Conservation (phyloP, 2,888 invertebrate genomes). For the Augiades crinisus region DNA sequence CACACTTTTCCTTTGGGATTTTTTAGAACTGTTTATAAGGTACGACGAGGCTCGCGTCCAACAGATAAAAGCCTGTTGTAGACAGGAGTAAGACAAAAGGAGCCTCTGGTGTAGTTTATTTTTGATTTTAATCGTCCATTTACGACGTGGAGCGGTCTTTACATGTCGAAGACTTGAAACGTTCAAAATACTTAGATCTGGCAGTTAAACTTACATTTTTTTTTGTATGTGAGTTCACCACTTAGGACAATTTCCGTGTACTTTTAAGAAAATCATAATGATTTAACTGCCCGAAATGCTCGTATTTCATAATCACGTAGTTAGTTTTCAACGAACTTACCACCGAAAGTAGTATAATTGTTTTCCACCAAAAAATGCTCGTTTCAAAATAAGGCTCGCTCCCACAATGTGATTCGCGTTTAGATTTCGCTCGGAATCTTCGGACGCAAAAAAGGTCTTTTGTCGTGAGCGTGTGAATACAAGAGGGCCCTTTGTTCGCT, state of each 20-base stretch:
- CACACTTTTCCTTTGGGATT: slow-evolving; percentile 50
- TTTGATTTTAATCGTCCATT: slow-evolving; percentile 69
- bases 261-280: background rate
- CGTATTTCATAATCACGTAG: background rate
- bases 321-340: slow-evolving; percentile 19
- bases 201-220: no score
- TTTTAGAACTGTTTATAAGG: slow-evolving; percentile 44
- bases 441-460: slow-evolving; percentile 60
- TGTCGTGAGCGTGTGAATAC: slow-evolving; percentile 71
- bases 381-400: slow-evolving; percentile 46
- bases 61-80: slow-evolving; percentile 69
- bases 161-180: slow-evolving; percentile 31
- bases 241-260: no score
- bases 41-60: slow-evolving; percentile 51
- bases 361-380: slow-evolving; percentile 35
- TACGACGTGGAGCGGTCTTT: slow-evolving; percentile 54
- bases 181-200: background rate
- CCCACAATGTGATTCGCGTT: slow-evolving; percentile 67
- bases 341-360: slow-evolving; percentile 27
- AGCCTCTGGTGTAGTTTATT: slow-evolving; percentile 64
- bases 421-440: slow-evolving; percentile 61
- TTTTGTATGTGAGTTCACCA: no score
- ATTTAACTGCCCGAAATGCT: background rate
- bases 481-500: slow-evolving; percentile 54
- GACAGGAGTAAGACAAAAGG: slow-evolving; percentile 77